Base-by-base conservation (phyloP, 2,797 vertebrate species). In the Apodemus agrarius region DNA sequence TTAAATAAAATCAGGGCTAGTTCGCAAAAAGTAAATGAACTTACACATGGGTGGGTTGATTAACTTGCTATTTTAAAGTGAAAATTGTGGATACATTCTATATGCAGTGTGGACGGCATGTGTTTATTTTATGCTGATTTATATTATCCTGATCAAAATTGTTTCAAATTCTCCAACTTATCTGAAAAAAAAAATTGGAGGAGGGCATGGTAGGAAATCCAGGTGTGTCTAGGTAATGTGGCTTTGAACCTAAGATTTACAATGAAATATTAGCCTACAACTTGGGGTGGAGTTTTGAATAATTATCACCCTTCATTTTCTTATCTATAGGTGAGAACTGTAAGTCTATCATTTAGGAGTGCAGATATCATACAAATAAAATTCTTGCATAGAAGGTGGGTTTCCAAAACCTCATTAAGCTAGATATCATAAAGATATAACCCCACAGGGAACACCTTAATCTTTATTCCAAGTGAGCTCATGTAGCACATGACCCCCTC, bases 21-120 rank as follows among this genome's bases (percentile, higher is more conserved):
- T 95, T 97, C 78, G 43, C 9, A 74, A 95, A 95, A 96, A 34
- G 6, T 86, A 83, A 94, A 87, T 79, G 67, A 82, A 79, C 75
- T 75, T 81, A 26, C 26, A 78, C 1, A 74, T 94, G 26, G 7
- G 2, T 54, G 69, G 34, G 91, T 90, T 87, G 22, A 79, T 91
- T 95, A 10, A 72, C 76, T 43, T 72, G 24, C 29, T 81, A 54
- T 84, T 92, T 93, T 95, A 65, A 91, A 94, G 37, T 37, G 79
- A 65, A 87, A 93, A 80, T 69, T 81, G 54, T 87, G 43, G 4
- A 34, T 80, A 88, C 43, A 59, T 85, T 79, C n/a, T 75, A 52
- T 3, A 85, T 29, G 80, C 2, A 89, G 1, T 46, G 61, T 24
- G 9, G 3, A 22, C 90, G 85, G 29, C 81, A 91, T 52, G 12